A percentile compares a stretch with the other conserved stretches of the same genome.
These are phyloP conservation scores for Austrofundulus limnaeus DNA, from an alignment of 2,113 vertebrate genomes.

Conservation along the genomic window DNA sequence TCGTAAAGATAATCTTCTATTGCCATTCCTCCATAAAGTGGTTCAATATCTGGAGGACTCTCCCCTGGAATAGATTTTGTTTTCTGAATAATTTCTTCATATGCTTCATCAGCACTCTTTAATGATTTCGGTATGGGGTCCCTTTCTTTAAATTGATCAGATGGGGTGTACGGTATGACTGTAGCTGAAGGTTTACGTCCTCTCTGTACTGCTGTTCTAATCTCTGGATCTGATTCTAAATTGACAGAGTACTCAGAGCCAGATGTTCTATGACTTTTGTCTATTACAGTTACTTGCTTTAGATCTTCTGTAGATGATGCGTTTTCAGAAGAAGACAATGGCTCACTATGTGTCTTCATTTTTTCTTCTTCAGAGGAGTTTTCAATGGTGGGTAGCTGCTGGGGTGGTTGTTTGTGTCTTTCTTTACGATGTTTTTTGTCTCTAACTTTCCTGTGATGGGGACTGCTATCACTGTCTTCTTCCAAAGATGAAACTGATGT, in stretches of 20 bases:
- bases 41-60: constrained; percentile 90
- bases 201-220: constrained; percentile 68
- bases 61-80: constrained; percentile 84
- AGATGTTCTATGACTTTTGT: constrained; percentile 85
- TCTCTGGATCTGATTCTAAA: constrained; percentile 87
- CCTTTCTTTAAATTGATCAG: constrained; percentile 81
- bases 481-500: constrained; percentile 96
- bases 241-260: constrained; percentile 91
- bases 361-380: constrained; percentile 97
- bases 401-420: constrained; percentile 87
- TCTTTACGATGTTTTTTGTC: constrained; percentile 92
- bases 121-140: constrained; percentile 71
- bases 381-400: constrained; percentile 90
- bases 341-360: constrained; percentile 79
- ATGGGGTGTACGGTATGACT: constrained; percentile 80
- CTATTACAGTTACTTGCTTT: constrained; percentile 83
- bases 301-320: constrained; percentile 88
- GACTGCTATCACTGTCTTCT: constrained; percentile 96
- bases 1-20: constrained; percentile 99
- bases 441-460: constrained; percentile 86
- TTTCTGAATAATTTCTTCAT: constrained; percentile 93
- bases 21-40: constrained; percentile 95
- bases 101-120: constrained; percentile 91
- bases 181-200: constrained; percentile 81
- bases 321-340: constrained; percentile 84